Evolutionary conservation across 2,113 vertebrate genomes (phyloP).

Genomic region (Engystomops pustulosus): DNA sequence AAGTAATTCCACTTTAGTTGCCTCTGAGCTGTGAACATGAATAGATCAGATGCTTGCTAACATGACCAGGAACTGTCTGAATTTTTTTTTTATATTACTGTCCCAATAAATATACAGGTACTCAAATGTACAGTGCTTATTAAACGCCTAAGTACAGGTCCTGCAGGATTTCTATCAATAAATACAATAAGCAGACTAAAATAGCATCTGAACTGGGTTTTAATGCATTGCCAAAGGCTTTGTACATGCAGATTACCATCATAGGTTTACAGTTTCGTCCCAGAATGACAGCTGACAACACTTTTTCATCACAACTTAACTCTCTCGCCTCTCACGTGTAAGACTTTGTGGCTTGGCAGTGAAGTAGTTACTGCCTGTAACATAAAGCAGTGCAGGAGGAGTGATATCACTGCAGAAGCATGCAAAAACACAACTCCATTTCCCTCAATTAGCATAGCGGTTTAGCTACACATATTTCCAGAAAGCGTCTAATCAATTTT

Average conservation of each 20-base stretch:
- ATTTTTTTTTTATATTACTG: not conserved
- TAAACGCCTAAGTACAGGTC: not conserved
- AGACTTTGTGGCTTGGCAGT: not conserved
- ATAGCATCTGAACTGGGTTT: not conserved
- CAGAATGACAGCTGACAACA: not conserved
- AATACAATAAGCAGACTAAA: not conserved
- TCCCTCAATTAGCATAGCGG: slow-evolving; percentile 60
- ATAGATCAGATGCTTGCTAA: not conserved
- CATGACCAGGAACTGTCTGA: not conserved
- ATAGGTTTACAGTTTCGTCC: not conserved
- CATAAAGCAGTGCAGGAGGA: slow-evolving; percentile 54
- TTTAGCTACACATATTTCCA: slow-evolving; percentile 61
- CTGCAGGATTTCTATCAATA: not conserved
- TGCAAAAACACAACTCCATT: slow-evolving; percentile 60
- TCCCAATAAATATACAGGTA: not conserved
- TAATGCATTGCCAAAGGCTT: not conserved
- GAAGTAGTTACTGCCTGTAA: slow-evolving; percentile 54
- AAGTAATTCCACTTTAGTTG: not conserved
- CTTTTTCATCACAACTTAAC: slow-evolving; percentile 6
- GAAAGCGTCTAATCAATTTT: slow-evolving; percentile 61
- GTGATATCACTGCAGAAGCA: slow-evolving; percentile 60
- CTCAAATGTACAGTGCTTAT: not conserved
- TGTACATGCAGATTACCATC: not conserved
- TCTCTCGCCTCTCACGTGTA: not conserved
- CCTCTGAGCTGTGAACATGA: not conserved